phyloP scores from a whole-genome alignment of 2,113 vertebrate species.

The Mugil cephalus region DNA sequence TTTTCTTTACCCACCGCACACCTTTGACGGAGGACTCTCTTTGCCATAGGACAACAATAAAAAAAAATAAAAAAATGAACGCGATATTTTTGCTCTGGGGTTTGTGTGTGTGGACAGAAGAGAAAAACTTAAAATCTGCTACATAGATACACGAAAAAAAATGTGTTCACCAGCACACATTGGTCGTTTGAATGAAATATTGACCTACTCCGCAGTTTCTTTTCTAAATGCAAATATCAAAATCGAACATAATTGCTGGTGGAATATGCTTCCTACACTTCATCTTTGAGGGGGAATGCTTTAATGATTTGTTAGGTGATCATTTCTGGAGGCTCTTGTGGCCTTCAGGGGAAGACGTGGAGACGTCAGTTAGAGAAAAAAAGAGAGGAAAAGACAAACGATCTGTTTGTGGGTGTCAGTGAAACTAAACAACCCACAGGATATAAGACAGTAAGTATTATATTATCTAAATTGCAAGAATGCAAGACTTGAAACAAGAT shows the following conservation, averaged over 20 bases:
- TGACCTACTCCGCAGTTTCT: constrained; percentile 12
- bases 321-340: constrained; percentile 6
- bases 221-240: constrained; percentile 32
- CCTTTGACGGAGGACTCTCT: constrained; percentile 48
- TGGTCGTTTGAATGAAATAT: background rate
- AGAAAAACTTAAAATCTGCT: background rate
- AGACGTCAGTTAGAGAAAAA: too few species aligned
- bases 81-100: constrained; percentile 54
- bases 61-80: constrained; percentile 33
- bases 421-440: constrained; percentile 59
- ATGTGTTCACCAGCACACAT: constrained; percentile 60
- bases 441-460: constrained; percentile 60
- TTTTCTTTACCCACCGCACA: constrained; percentile 29
- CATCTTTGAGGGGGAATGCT: background rate
- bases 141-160: background rate
- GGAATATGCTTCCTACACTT: constrained; percentile 16
- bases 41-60: constrained; percentile 12
- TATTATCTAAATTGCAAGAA: constrained; percentile 71
- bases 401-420: constrained; percentile 55
- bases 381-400: constrained; percentile 12
- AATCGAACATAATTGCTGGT: background rate
- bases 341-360: constrained; percentile 29
- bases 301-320: constrained; percentile 4
- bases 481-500: constrained; percentile 64
- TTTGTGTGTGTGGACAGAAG: constrained; percentile 28